Percentiles rank a stretch among this genome's conserved stretches.
Conservation (phyloP, 1,140 invertebrate species). For the Lasioglossum albipes region DNA sequence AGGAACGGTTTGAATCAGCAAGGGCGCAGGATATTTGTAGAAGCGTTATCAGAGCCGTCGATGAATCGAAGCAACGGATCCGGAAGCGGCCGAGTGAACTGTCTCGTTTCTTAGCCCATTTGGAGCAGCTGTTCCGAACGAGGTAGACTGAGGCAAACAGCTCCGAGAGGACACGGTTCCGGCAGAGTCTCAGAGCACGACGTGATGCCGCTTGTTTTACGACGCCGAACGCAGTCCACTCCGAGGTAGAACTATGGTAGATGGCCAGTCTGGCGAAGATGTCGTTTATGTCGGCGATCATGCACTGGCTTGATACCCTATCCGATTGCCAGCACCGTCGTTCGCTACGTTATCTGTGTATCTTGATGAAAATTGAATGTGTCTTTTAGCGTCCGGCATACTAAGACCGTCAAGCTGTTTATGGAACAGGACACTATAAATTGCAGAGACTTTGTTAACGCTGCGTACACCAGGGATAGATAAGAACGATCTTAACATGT, state of each 20-base stretch:
- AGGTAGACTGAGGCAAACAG: not conserved
- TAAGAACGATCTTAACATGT: no score
- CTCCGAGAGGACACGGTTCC: not conserved
- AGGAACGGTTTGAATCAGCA: no score
- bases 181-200: slow-evolving; percentile 5
- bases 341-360: not conserved
- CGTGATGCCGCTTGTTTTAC: slow-evolving; percentile 9
- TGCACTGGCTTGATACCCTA: not conserved
- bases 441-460: no score
- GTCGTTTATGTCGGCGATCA: slow-evolving; percentile 17
- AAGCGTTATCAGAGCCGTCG: no score
- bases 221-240: not conserved
- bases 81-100: not conserved
- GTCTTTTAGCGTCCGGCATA: not conserved
- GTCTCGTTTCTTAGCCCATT: slow-evolving; percentile 1
- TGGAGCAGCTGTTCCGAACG: slow-evolving; percentile 12
- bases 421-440: no score
- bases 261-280: not conserved
- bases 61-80: not conserved
- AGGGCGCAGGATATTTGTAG: no score
- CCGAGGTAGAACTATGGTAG: not conserved
- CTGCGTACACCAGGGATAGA: no score
- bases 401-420: no score
- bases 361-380: not conserved
- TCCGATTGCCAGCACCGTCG: not conserved